Evolutionary conservation across 1,140 invertebrate species (phyloP).

Genomic region (Oppia nitens): DNA sequence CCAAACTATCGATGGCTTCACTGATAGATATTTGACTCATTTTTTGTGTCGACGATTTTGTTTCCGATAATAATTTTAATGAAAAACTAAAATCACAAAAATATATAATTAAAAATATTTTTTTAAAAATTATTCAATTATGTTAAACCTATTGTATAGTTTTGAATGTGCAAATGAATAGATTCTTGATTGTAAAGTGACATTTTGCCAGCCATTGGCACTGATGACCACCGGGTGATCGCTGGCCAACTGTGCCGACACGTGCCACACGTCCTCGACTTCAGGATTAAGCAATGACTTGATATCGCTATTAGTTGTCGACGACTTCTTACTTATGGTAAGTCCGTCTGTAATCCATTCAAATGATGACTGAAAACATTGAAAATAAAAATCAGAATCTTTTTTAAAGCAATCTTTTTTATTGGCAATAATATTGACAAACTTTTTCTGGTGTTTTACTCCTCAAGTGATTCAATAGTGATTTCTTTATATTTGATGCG

Average conservation of each 20-base stretch:
- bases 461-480: neutral
- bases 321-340: neutral
- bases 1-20: constrained; percentile 3
- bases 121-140: neutral
- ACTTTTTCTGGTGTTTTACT: constrained; percentile 3
- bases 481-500: constrained; percentile 10
- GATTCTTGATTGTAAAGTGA: constrained; percentile 12
- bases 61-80: neutral
- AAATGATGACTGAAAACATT: neutral
- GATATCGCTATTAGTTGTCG: neutral
- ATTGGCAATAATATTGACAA: constrained; percentile 1
- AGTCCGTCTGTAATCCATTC: neutral
- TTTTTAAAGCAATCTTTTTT: neutral
- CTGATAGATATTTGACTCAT: neutral
- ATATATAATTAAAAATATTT: neutral
- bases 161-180: constrained; percentile 16
- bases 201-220: constrained; percentile 17
- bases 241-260: neutral
- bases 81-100: neutral
- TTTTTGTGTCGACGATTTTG: neutral
- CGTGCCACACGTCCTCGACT: constrained; percentile 10
- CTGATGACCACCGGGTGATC: constrained; percentile 11
- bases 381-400: neutral
- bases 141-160: constrained; percentile 6
- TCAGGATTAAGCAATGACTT: constrained; percentile 6